phyloP scores from a whole-genome alignment of 2,797 vertebrate species.

The Falco biarmicus region DNA sequence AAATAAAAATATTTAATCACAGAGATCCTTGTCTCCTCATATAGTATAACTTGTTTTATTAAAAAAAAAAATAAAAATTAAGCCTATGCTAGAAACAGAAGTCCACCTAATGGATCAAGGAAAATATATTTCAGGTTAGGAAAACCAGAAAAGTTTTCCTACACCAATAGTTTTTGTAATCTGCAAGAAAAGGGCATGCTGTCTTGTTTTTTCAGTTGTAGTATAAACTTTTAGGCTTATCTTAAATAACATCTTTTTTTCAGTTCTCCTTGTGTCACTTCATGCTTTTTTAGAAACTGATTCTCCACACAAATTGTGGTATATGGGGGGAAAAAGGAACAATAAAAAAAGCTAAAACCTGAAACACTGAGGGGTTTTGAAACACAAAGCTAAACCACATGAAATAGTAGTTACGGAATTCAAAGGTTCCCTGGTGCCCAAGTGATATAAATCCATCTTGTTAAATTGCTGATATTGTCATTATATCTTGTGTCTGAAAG shows the following conservation, averaged over 20 bases:
- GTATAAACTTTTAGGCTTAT: not conserved
- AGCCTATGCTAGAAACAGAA: not conserved
- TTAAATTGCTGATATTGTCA: not conserved
- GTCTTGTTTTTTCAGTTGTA: not conserved
- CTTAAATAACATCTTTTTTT: not conserved
- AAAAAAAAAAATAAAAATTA: not conserved
- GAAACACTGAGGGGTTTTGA: too few species aligned
- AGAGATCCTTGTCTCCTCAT: not conserved
- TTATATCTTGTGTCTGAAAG: not conserved
- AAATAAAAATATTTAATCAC: not conserved
- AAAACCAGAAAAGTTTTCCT: not conserved
- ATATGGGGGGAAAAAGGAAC: not conserved
- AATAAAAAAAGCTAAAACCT: not conserved
- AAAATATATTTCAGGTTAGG: not conserved
- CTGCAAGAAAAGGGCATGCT: not conserved
- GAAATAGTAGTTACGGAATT: not conserved
- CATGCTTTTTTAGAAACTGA: not conserved
- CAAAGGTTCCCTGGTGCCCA: not conserved
- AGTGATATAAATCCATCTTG: not conserved
- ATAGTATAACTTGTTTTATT: not conserved
- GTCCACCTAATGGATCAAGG: not conserved
- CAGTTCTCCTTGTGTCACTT: not conserved
- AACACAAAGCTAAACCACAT: too few species aligned
- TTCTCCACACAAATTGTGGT: not conserved
- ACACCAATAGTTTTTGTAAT: not conserved